Conservation (phyloP, 2,797 vertebrate species). For the Peromyscus melanophrys region DNA sequence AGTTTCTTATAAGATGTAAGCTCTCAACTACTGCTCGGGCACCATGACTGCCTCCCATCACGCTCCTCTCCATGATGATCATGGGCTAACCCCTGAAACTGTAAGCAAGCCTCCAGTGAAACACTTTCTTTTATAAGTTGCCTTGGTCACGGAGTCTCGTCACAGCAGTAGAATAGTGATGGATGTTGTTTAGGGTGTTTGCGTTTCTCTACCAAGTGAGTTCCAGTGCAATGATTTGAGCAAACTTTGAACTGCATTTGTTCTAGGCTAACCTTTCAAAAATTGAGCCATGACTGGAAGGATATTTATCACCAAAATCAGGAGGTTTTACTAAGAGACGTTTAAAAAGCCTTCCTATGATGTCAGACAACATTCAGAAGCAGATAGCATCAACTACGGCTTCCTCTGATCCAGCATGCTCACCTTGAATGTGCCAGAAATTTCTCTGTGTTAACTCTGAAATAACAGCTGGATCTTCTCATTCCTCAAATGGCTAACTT, state of each 20-base stretch:
- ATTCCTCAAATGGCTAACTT: not conserved
- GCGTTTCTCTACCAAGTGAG: not conserved
- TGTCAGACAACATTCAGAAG: not conserved
- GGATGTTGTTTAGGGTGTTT: not conserved
- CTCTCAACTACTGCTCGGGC: too few relatives aligned
- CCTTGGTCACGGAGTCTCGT: not conserved
- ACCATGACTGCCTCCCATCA: not conserved
- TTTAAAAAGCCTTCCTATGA: not conserved
- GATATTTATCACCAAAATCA: not conserved
- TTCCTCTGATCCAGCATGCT: not conserved
- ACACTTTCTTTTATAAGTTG: not conserved
- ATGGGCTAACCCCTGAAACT: not conserved
- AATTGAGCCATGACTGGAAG: not conserved
- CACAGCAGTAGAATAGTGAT: not conserved
- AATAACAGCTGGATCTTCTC: not conserved
- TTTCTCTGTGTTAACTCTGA: not conserved
- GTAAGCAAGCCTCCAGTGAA: not conserved
- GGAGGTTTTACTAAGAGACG: not conserved
- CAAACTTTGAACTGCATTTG: conserved; percentile 2
- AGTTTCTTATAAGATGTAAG: not conserved
- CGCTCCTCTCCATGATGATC: not conserved
- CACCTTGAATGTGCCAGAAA: not conserved
- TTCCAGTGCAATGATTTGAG: not conserved
- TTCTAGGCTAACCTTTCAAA: conserved; percentile 14
- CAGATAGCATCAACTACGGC: not conserved